A percentile compares a stretch with the other conserved stretches of the same genome.
phyloP scores from a whole-genome alignment of 2,888 invertebrate genomes.

The Alitta virens region DNA sequence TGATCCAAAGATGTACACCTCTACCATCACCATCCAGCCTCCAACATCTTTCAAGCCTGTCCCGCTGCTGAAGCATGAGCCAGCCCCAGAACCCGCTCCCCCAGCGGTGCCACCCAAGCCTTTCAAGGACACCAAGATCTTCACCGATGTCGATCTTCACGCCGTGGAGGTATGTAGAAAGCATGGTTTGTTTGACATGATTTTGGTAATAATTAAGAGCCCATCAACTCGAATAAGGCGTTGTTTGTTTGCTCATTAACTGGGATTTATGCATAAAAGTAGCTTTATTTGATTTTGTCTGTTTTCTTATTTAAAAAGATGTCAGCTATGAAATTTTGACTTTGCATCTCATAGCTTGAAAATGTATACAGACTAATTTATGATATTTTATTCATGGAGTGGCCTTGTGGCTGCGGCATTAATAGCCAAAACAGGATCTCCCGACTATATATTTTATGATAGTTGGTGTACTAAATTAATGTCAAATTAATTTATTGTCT shows the following conservation, averaged over 20 bases:
- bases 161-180: constrained; percentile 49
- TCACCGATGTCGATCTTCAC: constrained; percentile 55
- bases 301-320: no score
- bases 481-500: no score
- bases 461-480: no score
- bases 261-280: neutral
- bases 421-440: no score
- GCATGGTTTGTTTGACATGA: neutral
- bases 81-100: constrained; percentile 43
- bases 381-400: no score
- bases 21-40: constrained; percentile 31
- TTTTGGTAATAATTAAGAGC: neutral
- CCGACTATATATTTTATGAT: no score
- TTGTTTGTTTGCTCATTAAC: neutral
- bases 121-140: constrained; percentile 46
- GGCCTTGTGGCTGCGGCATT: no score
- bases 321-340: no score
- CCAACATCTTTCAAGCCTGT: constrained; percentile 46
- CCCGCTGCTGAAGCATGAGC: constrained; percentile 35
- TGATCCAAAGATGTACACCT: constrained; percentile 31
- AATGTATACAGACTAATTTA: no score
- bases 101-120: constrained; percentile 45
- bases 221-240: no score
- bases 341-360: no score
- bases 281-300: no score